Evolutionary conservation across 2,113 vertebrate genomes (phyloP), one percentile per base, ranked within the genome.

Genomic region (Lampris incognitus): DNA sequence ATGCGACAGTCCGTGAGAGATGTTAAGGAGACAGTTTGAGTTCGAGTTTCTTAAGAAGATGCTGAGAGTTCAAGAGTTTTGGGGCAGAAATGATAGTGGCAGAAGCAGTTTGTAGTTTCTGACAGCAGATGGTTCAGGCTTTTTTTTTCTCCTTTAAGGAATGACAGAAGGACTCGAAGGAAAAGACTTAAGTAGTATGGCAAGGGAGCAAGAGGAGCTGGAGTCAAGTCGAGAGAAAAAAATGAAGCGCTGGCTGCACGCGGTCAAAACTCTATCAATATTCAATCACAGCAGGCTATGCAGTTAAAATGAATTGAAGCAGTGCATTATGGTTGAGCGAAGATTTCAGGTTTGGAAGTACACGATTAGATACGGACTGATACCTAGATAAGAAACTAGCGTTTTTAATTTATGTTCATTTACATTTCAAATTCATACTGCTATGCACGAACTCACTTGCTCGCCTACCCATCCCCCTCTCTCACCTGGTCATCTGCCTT

Each of bases 51-150:
- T 13, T 38, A 36, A 72, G 52, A 40, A 42, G 24, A 60, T 36
- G 0, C 13, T 36, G 37, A 39, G 64, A 55, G 6, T 24, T 42
- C 59, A 50, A 4, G 9, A 66, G 2, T 51, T 56, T 64, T 69
- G 42, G 66, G 61, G 24, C 67, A 67, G 52, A 3, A n/a, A 13
- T 51, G 8, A 61, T 68, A 74, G 3, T 60, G 9, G n/a, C 24
- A 41, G 7, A 4, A 66, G 3, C 2, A n/a, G 5, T 0, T 1
- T 55, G 42, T 36, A 6, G 48, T 40, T 58, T 68, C 24, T 38
- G 37, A 42, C 5, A 5, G 13, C 1, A 13, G 51, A 54, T n/a
- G 11, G 9, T 2, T 10, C 50, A 51, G 11, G 50, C 9, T 3
- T 2, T 7, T 2, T 51, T 24, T 24, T 24, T 24, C 24, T 24